These are phyloP conservation scores for Mycetomoellerius zeteki DNA, from an alignment of 1,140 invertebrate species.

Conservation along the genomic window DNA sequence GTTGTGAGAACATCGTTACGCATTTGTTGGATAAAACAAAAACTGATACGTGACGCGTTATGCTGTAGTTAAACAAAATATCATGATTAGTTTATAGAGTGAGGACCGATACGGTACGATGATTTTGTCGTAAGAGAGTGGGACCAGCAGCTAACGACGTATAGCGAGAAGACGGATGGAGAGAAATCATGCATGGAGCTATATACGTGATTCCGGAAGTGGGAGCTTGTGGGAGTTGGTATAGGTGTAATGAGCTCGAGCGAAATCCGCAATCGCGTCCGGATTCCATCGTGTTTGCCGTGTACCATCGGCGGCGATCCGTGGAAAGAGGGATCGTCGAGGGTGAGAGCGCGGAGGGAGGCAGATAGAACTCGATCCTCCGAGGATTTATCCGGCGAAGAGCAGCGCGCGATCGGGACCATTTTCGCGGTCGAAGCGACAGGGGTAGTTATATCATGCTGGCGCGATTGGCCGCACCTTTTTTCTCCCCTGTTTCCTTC, in stretches of 20 bases:
- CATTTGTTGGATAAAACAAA: conserved; percentile 5
- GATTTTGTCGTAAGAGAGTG: conserved; percentile 25
- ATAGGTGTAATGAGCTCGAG: conserved; percentile 65
- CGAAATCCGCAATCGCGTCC: conserved; percentile 69
- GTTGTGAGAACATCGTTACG: not conserved
- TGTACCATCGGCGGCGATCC: conserved; percentile 48
- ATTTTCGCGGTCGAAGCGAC: conserved; percentile 38
- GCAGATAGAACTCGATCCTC: conserved; percentile 31
- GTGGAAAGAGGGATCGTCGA: conserved; percentile 41
- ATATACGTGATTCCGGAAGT: conserved; percentile 10
- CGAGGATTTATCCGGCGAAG: conserved; percentile 27
- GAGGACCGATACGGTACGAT: conserved; percentile 30
- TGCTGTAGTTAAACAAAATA: conserved; percentile 15
- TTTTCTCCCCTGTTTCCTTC: not conserved
- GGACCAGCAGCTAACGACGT: conserved; percentile 29
- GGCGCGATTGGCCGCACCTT: conserved; percentile 7
- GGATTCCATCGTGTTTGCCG: conserved; percentile 67
- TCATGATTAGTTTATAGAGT: not conserved
- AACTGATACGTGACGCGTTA: not conserved
- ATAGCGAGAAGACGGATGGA: conserved; percentile 12
- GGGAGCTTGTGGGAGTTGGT: not conserved
- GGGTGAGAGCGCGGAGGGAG: not conserved
- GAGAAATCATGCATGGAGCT: conserved; percentile 26
- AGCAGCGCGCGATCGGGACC: conserved; percentile 9
- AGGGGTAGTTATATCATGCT: conserved; percentile 29